Evolutionary conservation across 1,140 invertebrate species (phyloP).

Genomic region (Maniola jurtina): DNA sequence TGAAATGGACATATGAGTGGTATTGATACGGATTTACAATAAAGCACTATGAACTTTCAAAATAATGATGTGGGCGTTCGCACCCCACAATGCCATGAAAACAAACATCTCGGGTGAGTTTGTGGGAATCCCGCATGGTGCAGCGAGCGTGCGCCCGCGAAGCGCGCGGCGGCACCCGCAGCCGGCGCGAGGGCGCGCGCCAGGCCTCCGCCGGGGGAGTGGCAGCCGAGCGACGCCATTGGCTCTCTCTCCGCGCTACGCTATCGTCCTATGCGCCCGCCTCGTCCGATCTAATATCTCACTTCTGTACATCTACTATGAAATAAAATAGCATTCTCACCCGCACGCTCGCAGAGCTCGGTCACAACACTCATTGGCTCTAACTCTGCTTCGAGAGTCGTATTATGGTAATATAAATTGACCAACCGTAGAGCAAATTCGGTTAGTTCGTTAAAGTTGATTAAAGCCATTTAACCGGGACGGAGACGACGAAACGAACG

Average conservation of each 20-base stretch:
- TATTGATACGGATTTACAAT: constrained; percentile 71
- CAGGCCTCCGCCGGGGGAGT: constrained; percentile 44
- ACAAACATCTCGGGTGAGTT: constrained; percentile 62
- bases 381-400: constrained; percentile 41
- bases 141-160: constrained; percentile 26
- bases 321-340: constrained; percentile 48
- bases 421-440: constrained; percentile 78
- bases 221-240: constrained; percentile 50
- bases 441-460: constrained; percentile 80
- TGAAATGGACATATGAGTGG: constrained; percentile 61
- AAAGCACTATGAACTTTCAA: constrained; percentile 60
- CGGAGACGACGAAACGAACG: constrained; percentile 71
- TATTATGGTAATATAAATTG: constrained; percentile 80
- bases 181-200: constrained; percentile 32
- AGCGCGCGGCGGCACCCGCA: constrained; percentile 36
- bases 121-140: constrained; percentile 75
- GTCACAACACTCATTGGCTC: constrained; percentile 62
- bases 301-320: constrained; percentile 47
- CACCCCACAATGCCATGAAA: constrained; percentile 55
- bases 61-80: constrained; percentile 75
- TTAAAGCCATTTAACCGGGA: constrained; percentile 79
- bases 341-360: constrained; percentile 34
- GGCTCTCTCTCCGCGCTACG: constrained; percentile 33
- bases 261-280: constrained; percentile 54
- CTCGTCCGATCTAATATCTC: constrained; percentile 45